phyloP scores from a whole-genome alignment of 2,888 invertebrate species.

The Argyresthia goedartella region DNA sequence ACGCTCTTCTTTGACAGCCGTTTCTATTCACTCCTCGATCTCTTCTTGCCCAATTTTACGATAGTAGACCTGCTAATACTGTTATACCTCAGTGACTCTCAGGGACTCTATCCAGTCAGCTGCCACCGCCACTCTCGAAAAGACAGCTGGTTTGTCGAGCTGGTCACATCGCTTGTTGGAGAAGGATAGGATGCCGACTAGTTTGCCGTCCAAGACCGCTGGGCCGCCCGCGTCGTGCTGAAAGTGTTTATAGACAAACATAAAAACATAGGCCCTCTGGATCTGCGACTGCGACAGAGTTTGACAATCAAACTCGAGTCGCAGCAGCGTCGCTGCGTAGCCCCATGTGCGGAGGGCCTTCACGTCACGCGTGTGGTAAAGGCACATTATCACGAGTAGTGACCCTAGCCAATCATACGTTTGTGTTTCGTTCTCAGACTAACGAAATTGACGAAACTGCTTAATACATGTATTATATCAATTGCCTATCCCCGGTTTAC shows the following conservation, averaged over 20 bases:
- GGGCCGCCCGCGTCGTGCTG: conserved; percentile 62
- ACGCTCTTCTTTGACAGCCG: no score
- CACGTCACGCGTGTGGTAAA: background rate
- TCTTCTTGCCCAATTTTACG: no score
- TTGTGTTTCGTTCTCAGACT: no score
- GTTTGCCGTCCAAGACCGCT: conserved; percentile 37
- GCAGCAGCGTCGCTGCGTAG: no score
- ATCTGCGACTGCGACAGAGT: background rate
- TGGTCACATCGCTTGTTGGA: conserved; percentile 51
- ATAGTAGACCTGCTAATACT: no score
- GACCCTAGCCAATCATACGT: no score
- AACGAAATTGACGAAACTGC: no score
- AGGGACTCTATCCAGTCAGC: conserved; percentile 28
- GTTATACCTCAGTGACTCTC: background rate
- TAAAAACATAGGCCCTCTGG: background rate
- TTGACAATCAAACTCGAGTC: background rate
- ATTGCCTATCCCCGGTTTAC: no score
- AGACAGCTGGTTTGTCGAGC: conserved; percentile 52
- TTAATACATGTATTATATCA: no score
- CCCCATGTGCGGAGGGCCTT: no score
- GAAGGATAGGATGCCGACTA: conserved; percentile 52
- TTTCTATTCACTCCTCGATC: no score
- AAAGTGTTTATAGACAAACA: no score
- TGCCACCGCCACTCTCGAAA: conserved; percentile 37
- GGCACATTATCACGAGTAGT: background rate